Conservation (phyloP, 2,888 invertebrate species). For the Conomelus anceps region DNA sequence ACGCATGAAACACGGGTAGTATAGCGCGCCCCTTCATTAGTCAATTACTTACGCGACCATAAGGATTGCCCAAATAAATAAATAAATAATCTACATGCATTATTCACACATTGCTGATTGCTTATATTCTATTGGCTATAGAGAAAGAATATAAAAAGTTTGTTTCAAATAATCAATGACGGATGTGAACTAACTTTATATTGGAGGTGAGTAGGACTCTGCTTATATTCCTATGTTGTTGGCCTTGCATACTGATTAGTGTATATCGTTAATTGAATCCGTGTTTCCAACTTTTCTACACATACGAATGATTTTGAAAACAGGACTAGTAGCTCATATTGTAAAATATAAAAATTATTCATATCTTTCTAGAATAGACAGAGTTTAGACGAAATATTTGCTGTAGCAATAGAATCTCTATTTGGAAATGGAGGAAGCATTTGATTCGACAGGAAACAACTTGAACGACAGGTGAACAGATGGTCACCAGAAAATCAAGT, state of each 20-base stretch:
- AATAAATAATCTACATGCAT: no score
- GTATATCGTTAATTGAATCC: background rate
- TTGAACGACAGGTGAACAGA: background rate
- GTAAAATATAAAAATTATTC: background rate
- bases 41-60: background rate
- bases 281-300: background rate
- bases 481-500: background rate
- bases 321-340: background rate
- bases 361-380: background rate
- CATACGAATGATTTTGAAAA: background rate
- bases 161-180: background rate
- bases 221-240: background rate
- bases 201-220: background rate
- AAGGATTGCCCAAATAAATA: no score
- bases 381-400: background rate
- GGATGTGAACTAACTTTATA: background rate
- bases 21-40: background rate
- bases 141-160: background rate
- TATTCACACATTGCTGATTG: no score
- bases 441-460: background rate
- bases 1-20: background rate
- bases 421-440: background rate
- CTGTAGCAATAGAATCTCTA: background rate
- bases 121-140: no score
- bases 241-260: background rate